A percentile compares a stretch with the other conserved stretches of the same genome.
Conservation (phyloP, 1,140 invertebrate genomes). For the Zaprionus ghesquierei region DNA sequence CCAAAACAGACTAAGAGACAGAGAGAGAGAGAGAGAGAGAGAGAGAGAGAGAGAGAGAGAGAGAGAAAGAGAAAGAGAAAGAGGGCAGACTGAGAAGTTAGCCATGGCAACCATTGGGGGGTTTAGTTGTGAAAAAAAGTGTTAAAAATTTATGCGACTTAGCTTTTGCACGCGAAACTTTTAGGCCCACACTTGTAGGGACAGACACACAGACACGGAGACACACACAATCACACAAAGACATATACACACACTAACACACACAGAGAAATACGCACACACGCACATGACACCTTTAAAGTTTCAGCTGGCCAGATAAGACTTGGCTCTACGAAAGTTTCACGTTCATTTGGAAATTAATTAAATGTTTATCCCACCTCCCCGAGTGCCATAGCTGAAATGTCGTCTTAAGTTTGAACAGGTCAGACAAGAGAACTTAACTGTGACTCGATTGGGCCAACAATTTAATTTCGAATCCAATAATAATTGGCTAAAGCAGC, state of each 20-base stretch:
- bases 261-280: not conserved
- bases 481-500: slow-evolving; percentile 50
- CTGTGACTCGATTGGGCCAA: slow-evolving; percentile 11
- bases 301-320: slow-evolving; percentile 36
- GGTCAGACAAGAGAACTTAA: slow-evolving; percentile 6
- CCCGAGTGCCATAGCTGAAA: slow-evolving; percentile 11
- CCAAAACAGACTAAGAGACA: not conserved
- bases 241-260: not conserved
- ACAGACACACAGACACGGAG: not conserved
- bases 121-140: slow-evolving; percentile 44
- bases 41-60: not conserved
- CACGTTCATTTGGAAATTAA: slow-evolving; percentile 43
- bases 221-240: not conserved
- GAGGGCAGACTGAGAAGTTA: slow-evolving; percentile 9
- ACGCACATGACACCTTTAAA: slow-evolving; percentile 23
- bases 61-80: not conserved
- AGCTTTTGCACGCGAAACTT: slow-evolving; percentile 44
- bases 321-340: slow-evolving; percentile 15
- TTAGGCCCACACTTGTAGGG: slow-evolving; percentile 22
- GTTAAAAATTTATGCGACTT: slow-evolving; percentile 37
- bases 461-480: slow-evolving; percentile 39
- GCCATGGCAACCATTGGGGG: slow-evolving; percentile 14
- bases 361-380: slow-evolving; percentile 27
- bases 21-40: not conserved
- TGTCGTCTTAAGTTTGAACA: slow-evolving; percentile 7